Conservation (phyloP, 2,113 vertebrate species). For the Melanocharis versteri region DNA sequence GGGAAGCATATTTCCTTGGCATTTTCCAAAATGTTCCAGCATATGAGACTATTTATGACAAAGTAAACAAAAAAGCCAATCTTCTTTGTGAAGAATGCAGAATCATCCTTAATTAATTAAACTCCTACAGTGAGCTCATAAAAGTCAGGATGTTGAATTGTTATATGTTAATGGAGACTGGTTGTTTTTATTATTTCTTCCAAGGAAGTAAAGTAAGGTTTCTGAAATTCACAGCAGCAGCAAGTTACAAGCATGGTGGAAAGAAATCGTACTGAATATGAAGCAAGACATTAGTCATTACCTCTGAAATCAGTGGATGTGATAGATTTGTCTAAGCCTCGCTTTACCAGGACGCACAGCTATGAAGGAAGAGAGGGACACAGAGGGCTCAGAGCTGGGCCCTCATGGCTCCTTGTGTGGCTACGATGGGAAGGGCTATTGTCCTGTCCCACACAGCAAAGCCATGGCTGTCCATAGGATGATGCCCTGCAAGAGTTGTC, state of each 20-base stretch:
- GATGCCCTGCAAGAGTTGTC: neutral
- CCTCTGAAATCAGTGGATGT: neutral
- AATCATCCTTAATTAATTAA: slow-evolving; percentile 59
- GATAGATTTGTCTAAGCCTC: neutral
- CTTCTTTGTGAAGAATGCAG: slow-evolving; percentile 44
- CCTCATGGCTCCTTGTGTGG: rapidly evolving
- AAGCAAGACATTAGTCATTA: neutral
- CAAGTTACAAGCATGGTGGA: neutral
- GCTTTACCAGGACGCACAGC: neutral
- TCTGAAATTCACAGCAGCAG: neutral
- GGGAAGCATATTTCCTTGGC: slow-evolving; percentile 16
- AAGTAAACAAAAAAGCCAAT: slow-evolving; percentile 56
- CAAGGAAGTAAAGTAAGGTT: neutral
- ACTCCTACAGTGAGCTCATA: slow-evolving; percentile 59
- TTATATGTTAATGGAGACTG: neutral
- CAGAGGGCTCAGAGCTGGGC: neutral
- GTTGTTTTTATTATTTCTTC: neutral
- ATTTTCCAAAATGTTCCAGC: slow-evolving; percentile 33
- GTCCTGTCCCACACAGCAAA: neutral
- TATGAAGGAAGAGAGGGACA: neutral
- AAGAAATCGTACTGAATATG: neutral
- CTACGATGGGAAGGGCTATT: neutral
- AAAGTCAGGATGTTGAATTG: slow-evolving; percentile 12
- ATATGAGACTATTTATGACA: slow-evolving; percentile 16
- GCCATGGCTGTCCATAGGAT: neutral